Evolutionary conservation across 2,113 vertebrate genomes (phyloP), one percentile per base, ranked within the genome.

Genomic region (Macrotis lagotis): DNA sequence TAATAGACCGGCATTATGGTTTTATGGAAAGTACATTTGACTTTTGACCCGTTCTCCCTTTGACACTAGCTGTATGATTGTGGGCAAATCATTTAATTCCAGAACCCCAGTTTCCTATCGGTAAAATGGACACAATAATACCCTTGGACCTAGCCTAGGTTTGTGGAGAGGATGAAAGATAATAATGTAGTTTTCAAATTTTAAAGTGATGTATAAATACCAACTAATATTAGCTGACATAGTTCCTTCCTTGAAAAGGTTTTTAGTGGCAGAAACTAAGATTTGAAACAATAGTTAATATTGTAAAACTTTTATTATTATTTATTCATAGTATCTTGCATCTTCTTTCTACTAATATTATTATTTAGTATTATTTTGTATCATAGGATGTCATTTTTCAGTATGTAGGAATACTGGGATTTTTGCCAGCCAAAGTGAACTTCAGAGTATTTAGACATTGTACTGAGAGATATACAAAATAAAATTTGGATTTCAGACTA

Each of bases 151-250:
- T 19, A n/a, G 4, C 66, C 66, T 83, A 44, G 66, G 16, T 83
- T 44, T 83, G 19, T 44, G 22, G 66, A 44, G n/a, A 24, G 37
- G 19, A 44, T 83, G 31, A 22, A 83, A 83, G 22, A 6, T 8
- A 8, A 16, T 44, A 2, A 44, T 44, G n/a, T 44, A 83, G 22
- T 83, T 83, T 44, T 1, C 37, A 44, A 83, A 83, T 44, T 44
- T 83, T 44, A 44, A 44, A 83, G 66, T 44, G 55, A 37, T 66
- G 8, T 31, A 3, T 66, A 66, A 31, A 31, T 66, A 37, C 55
- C 28, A 66, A 31, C 28, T 66, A 31, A 37, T 91, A 96, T 91
- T 91, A 92, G 44, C 91, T 52, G 25, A 55, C 74, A 74, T 51
- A 48, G 31, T 7, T 2, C 7, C 74, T 83, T 19, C 8, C 88